Base-by-base conservation (phyloP, 2,888 invertebrate genomes). In the Sylvicola cinctus region DNA sequence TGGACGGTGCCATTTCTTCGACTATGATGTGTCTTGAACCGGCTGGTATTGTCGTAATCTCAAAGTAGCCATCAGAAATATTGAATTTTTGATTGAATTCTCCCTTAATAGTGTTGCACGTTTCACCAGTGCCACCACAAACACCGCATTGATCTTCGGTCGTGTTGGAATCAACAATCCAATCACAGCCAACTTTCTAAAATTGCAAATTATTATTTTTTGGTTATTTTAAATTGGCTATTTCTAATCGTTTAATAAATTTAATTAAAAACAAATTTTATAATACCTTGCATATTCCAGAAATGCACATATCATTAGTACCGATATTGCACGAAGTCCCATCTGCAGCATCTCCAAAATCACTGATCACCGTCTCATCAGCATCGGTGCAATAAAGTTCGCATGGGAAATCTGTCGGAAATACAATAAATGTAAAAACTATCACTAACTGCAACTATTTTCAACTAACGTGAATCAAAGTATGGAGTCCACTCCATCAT, bases 101-200 rank as follows among this genome's bases (percentile, higher is more conserved):
- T 31, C 63, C 65, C 47, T 54, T 63, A 37, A 72, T 69, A 17
- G 74, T 76, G 46, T 73, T 72, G 53, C 88, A 88, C 39, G 72
- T 74, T 12, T 75, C 73, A 8, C 84, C 83, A 49, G 76, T 73
- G 4, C 88, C 88, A 44, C 78, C 78, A 50, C 88, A 88, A 33
- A 83, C 64, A 5, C 88, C 87, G 51, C 88, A 88, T 31, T 72
- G 68, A 55, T 88, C 88, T 48, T 84, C 84, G 45, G 71, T 66
- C 20, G 74, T 66, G 34, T 68, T 68, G 0, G 85, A 85, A 49
- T 79, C 79, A 32, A 88, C 73, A 35, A 69, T 60, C 84, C 85
- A 87, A 60, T 88, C 87, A 59, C 88, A 88, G n/a, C 87, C 83
- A 34, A 88, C 79, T 61, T 73, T 75, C 75, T 85, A 65, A 7